Evolutionary conservation across 1,140 invertebrate genomes (phyloP), one percentile per base, ranked within the genome.

Genomic region (Aphidius gifuensis): DNA sequence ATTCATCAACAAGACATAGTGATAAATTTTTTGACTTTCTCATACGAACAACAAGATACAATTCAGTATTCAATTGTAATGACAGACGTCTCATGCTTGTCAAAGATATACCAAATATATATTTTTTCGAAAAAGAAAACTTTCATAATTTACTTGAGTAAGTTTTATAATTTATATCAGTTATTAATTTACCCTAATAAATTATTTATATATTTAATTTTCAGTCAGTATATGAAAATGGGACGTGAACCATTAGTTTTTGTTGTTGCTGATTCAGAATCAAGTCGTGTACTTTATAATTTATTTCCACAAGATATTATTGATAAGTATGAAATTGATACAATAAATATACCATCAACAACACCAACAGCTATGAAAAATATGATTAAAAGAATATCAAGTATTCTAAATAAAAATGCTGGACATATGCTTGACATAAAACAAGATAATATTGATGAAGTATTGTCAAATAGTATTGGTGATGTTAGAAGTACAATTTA

Each of bases 41-140:
- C 40, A 77, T 87, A 58, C 84, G 86, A 70, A 84, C 86, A 5
- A 87, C 88, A 4, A 84, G 89, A 62, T 91, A 87, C 71, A 83
- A 79, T 62, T 88, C 87, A 16, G 69, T 91, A 39, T 76, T 90
- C 46, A 78, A 81, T 43, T 75, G 73, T 39, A 80, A 82, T 64
- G 82, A 79, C 46, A 83, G 81, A 60, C 72, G 76, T 55, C 64
- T 91, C 6, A 76, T 90, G 42, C 71, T 92, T 0, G 84, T 92
- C 5, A 89, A 92, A 77, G 90, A 91, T 74, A 85, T 90, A 72
- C 90, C 89, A n/a, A 90, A 91, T 78, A 77, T 84, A 9, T 85
- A 88, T 69, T 58, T 87, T 1, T 83, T 83, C 60, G 83, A 86
- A 64, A 82, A 84, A 38, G 74, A 83, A 62, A 80, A 83, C 60